Base-by-base conservation (phyloP, 2,888 invertebrate genomes). In the Monochamus alternatus region DNA sequence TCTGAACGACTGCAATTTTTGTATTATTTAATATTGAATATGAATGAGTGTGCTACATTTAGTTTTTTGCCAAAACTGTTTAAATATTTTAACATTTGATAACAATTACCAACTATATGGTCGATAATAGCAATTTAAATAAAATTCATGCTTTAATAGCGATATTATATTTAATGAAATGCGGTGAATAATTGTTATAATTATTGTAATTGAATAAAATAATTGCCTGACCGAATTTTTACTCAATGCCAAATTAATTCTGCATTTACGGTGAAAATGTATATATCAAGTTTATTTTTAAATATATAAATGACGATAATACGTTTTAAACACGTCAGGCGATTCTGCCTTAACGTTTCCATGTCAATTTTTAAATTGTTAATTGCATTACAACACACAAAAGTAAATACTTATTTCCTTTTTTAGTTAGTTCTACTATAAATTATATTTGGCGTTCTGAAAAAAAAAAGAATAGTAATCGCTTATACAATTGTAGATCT, bases 201-300 rank as follows among this genome's bases (percentile, higher is more conserved):
- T 55, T 55, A 55, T 10, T 55, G 55, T 55, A 55, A 55, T 55
- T 55, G 5, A 55, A 51, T 51, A 51, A 55, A 55, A 55, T 55
- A 55, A 55, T 55, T 14, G 22, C n/a, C n/a, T 55, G n/a, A 14
- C n/a, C 10, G n/a, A 14, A 14, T 14, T 55, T 55, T 55, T 22
- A 55, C 1, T 1, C 22, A 55, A 55, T 14, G 10, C 5, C 14
- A 55, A 55, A 55, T 14, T 55, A 55, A 55, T n/a, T 55, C 5
- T 55, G 14, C n/a, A 55, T 55, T 55, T 55, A 14, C 3, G 5
- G 55, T 55, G 55, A 14, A 55, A 7, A 22, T 22, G 22, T 38
- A 55, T 55, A 55, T 55, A 55, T n/a, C 55, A 22, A 3, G 55
- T 55, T 55, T 55, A 55, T 55, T 14, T 55, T 55, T 55, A 55